Base-by-base conservation (phyloP, 2,888 invertebrate species). In the Hanleya hanleyi region DNA sequence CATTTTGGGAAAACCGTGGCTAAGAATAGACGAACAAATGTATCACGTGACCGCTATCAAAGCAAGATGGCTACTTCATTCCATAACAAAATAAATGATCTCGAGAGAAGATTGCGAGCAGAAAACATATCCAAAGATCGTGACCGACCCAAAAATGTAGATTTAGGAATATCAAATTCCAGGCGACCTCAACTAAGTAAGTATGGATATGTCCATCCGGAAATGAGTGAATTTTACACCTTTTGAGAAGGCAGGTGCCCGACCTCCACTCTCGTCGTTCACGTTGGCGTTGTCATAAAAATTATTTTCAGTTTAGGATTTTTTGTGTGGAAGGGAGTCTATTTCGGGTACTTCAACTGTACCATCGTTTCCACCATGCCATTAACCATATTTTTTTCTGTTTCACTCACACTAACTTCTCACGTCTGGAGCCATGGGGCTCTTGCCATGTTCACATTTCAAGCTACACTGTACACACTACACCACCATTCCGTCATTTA, bases 61-160 rank as follows among this genome's bases (percentile, higher is more conserved):
- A 35, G 18, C 12, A 64, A 64, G 36, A 64, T 64, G 78, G 77
- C 86, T 41, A 83, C 83, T 64, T 93, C 92, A 93, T 93, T 94
- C 90, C 94, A 94, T 91, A 95, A 94, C 88, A 96, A 94, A 93
- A 93, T 97, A 89, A 93, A 95, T 92, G 94, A 94, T 89, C 93
- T 97, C 91, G 94, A 96, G 91, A 95, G 95, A 90, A 93, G 95
- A 87, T 92, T 96, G 84, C 93, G 94, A 91, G 94, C 93, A 90
- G 94, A 93, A 92, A 93, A 93, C 92, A 93, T 93, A 91, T 92
- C 92, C 84, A 90, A 91, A 90, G 93, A 92, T 89, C 91, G 92
- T 90, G 93, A 93, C 91, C 92, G 92, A 91, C 77, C 84, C 29
- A 79, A 84, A 74, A 87, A 87, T 74, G 82, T 85, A 70, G 91